Evolutionary conservation across 2,113 vertebrate species (phyloP), one percentile per base, ranked within the genome.

Genomic region (Acanthochromis polyacanthus): DNA sequence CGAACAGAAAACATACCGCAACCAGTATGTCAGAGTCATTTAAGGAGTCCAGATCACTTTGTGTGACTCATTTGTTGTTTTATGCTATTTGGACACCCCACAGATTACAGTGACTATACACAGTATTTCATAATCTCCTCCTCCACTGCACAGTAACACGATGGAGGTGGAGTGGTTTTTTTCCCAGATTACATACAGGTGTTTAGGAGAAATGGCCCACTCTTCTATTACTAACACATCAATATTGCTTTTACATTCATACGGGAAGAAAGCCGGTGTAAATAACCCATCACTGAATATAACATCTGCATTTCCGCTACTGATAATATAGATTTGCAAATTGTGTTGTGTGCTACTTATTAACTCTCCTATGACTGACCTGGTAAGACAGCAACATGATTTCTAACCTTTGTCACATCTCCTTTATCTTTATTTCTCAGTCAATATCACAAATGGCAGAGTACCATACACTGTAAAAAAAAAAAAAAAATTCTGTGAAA

Each of bases 71-170:
- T 56, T 56, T 25, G 3, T 57, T 45, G 10, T 70, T 48, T n/a
- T 4, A 45, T 22, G 3, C 8, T 19, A 23, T 36, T 45, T 59
- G 3, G 20, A 52, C 20, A n/a, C 7, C 12, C 30, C 55, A 51
- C 2, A 25, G 8, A 25, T 48, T 19, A 46, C 38, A 50, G 60
- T 58, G 72, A 78, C 16, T 57, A 57, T 53, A 55, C 15, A 38
- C 63, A 55, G 23, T 1, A 66, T 86, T 82, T 88, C 83, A 59
- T 59, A 51, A 75, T 0, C n/a, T 63, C 25, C n/a, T 50, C 86
- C 75, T 75, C 63, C 74, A 80, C 78, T 61, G 62, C 56, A 30
- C 63, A 15, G 59, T 79, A 71, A 92, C 76, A 82, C 51, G 4
- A 20, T n/a, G 40, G 9, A 66, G 9, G 71, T 20, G 7, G 19